Evolutionary conservation across 2,888 invertebrate species (phyloP).

Genomic region (Machimus atricapillus): DNA sequence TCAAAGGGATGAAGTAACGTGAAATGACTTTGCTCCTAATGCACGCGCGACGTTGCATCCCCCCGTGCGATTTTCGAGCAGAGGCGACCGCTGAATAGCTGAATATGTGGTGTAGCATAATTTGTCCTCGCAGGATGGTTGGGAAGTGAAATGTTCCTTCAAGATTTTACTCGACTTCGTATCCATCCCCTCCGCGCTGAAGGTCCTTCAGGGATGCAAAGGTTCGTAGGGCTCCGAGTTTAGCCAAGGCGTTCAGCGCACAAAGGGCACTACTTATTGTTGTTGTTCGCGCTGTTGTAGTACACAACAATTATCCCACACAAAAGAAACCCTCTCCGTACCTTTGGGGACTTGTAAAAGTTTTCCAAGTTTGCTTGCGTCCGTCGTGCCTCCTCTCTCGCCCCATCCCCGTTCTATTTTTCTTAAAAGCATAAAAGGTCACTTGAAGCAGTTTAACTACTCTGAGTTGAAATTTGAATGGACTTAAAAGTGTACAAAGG

Average conservation of each 20-base stretch:
- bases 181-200: not conserved
- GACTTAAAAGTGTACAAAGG: constrained; percentile 17
- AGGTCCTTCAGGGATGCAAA: not conserved
- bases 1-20: not conserved
- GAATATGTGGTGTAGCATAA: not conserved
- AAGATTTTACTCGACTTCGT: not conserved
- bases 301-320: not conserved
- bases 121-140: not conserved
- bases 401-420: not conserved
- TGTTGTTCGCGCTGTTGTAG: not conserved
- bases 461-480: constrained; percentile 11
- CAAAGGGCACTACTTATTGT: not conserved
- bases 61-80: not conserved
- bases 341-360: not conserved
- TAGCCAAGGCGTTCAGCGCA: not conserved
- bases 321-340: not conserved
- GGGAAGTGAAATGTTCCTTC: not conserved
- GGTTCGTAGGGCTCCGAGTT: not conserved
- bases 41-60: not conserved
- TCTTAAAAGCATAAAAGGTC: not conserved
- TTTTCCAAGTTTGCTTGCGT: not conserved
- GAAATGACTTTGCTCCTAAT: not conserved
- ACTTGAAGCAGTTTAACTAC: constrained; percentile 19
- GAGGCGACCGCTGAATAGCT: not conserved
- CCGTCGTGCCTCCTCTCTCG: not conserved